Conservation (phyloP, 2,797 vertebrate genomes). For the Lepilemur septentrionalis region DNA sequence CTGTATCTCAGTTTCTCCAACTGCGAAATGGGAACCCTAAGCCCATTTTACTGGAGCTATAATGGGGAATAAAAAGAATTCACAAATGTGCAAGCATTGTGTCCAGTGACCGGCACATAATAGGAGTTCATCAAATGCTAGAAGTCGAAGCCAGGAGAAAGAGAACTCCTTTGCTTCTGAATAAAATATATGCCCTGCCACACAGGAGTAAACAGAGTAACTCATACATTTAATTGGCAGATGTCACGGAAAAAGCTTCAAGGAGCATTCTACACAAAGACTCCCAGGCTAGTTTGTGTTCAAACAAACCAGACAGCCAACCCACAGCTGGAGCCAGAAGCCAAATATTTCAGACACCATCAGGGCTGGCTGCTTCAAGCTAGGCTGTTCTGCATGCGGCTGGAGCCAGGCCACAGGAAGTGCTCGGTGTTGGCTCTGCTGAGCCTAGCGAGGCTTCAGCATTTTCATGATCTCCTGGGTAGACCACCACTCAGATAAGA, state of each 20-base stretch:
- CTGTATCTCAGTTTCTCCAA: background rate
- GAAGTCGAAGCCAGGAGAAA: background rate
- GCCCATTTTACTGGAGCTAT: background rate
- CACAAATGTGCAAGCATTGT: background rate
- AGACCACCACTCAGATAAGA: slow-evolving; percentile 50
- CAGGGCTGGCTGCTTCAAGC: slow-evolving; percentile 54
- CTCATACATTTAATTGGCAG: slow-evolving; percentile 69
- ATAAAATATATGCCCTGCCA: slow-evolving; percentile 45
- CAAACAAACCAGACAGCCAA: slow-evolving; percentile 75
- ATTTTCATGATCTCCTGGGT: background rate
- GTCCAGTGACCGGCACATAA: background rate
- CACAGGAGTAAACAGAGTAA: slow-evolving; percentile 59
- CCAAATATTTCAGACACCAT: slow-evolving; percentile 77
- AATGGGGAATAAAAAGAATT: background rate
- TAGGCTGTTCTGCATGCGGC: background rate
- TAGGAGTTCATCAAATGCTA: background rate
- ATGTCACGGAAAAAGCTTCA: slow-evolving; percentile 70
- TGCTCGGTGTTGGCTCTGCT: slow-evolving; percentile 13
- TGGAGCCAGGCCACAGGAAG: slow-evolving; percentile 71
- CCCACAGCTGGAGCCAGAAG: slow-evolving; percentile 62
- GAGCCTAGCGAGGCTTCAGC: background rate
- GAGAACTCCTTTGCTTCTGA: slow-evolving; percentile 30
- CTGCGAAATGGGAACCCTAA: background rate
- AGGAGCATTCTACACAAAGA: slow-evolving; percentile 71
- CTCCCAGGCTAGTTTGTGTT: slow-evolving; percentile 70